Conservation (phyloP, 1,140 invertebrate genomes). For the Aphaenogaster floridana region DNA sequence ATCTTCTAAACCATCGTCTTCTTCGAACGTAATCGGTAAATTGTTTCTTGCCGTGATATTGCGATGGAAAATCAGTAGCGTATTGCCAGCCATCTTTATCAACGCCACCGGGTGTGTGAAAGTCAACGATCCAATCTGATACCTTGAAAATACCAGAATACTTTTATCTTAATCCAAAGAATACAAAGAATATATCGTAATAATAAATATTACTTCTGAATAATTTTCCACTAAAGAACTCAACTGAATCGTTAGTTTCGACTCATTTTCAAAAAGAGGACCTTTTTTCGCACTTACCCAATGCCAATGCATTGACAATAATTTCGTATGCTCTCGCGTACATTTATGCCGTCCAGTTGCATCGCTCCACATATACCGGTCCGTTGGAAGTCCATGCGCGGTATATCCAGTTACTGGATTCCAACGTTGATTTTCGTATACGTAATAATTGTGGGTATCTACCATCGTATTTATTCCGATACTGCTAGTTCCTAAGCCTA, state of each 20-base stretch:
- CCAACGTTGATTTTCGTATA: conserved; percentile 98
- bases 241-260: neutral
- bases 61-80: conserved; percentile 95
- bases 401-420: conserved; percentile 96
- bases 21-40: conserved; percentile 96
- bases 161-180: conserved; percentile 9
- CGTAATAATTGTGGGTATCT: conserved; percentile 94
- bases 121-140: conserved; percentile 96
- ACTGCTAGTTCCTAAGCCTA: conserved; percentile 89
- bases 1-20: conserved; percentile 94
- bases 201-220: neutral
- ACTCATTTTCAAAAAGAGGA: neutral
- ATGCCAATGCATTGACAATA: conserved; percentile 95
- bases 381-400: conserved; percentile 94
- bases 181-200: conserved; percentile 29
- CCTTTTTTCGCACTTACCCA: conserved; percentile 89
- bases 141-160: conserved; percentile 86
- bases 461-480: conserved; percentile 92
- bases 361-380: conserved; percentile 97
- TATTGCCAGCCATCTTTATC: conserved; percentile 98
- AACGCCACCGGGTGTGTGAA: conserved; percentile 94
- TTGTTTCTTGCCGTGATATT: conserved; percentile 94
- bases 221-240: neutral
- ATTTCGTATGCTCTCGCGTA: conserved; percentile 94
- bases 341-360: conserved; percentile 93